Percentiles rank a stretch among this genome's conserved stretches.
Evolutionary conservation across 2,888 invertebrate genomes (phyloP).

Genomic region (Acrobasis suavella): DNA sequence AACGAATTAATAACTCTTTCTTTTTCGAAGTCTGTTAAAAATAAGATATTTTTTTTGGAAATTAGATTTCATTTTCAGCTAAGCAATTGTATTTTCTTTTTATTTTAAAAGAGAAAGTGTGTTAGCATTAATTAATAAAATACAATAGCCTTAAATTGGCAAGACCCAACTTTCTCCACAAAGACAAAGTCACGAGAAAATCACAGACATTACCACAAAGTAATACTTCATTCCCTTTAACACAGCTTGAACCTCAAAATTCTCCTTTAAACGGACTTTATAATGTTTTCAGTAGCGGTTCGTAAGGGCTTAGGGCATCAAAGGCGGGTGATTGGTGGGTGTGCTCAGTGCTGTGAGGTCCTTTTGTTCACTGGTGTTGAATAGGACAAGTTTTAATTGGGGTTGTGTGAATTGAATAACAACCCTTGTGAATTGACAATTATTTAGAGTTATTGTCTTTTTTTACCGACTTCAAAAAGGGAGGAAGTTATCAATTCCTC

Average conservation of each 20-base stretch:
- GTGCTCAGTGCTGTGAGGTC: not conserved
- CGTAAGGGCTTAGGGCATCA: not conserved
- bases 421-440: not conserved
- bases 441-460: not conserved
- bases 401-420: not conserved
- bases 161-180: not conserved
- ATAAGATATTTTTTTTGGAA: too few relatives aligned
- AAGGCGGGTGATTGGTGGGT: not conserved
- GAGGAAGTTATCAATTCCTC: too few relatives aligned
- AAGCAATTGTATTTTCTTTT: too few relatives aligned
- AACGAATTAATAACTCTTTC: too few relatives aligned
- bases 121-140: too few relatives aligned
- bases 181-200: not conserved
- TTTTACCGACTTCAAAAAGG: too few relatives aligned
- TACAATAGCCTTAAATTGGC: not conserved
- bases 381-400: not conserved
- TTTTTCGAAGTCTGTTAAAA: too few relatives aligned
- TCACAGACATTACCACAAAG: not conserved
- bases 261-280: not conserved
- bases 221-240: not conserved
- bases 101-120: too few relatives aligned
- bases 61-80: too few relatives aligned
- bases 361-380: not conserved
- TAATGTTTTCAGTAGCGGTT: not conserved
- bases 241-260: not conserved